A percentile compares a stretch with the other conserved stretches of the same genome.
Evolutionary conservation across 2,888 invertebrate genomes (phyloP).

Genomic region (Ornithoptera alexandrae): DNA sequence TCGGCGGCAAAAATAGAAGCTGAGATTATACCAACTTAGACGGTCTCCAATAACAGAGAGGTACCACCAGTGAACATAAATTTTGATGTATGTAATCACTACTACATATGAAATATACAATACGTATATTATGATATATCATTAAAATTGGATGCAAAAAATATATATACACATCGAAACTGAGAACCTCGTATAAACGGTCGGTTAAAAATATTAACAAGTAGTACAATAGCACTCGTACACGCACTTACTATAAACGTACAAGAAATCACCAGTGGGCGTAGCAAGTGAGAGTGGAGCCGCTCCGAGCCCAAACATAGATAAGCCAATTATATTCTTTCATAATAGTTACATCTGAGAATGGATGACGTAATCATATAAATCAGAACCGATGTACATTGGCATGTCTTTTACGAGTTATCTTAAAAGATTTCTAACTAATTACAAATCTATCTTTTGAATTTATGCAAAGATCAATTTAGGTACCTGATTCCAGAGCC

Average conservation of each 20-base stretch:
- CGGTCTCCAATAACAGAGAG: too few species aligned
- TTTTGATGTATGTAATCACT: too few species aligned
- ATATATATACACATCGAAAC: neutral
- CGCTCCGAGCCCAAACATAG: slow-evolving; percentile 46
- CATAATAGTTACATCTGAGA: slow-evolving; percentile 44
- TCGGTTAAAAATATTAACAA: neutral
- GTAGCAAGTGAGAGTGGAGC: slow-evolving; percentile 51
- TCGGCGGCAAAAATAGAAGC: too few species aligned
- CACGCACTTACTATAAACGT: slow-evolving; percentile 16
- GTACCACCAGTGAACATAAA: too few species aligned
- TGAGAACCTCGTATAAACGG: neutral
- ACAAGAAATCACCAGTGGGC: slow-evolving; percentile 54
- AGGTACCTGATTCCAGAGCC: too few species aligned
- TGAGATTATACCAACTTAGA: too few species aligned
- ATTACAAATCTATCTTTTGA: neutral
- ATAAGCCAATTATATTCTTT: slow-evolving; percentile 55
- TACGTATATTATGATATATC: too few species aligned
- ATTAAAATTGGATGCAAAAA: neutral
- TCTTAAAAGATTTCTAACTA: neutral
- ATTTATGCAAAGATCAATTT: too few species aligned
- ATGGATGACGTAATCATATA: slow-evolving; percentile 9
- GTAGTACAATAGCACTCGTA: neutral
- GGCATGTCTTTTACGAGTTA: too few species aligned
- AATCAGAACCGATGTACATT: slow-evolving; percentile 1
- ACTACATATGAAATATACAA: too few species aligned